Conservation (phyloP, 2,888 invertebrate genomes). For the Latrodectus elegans region DNA sequence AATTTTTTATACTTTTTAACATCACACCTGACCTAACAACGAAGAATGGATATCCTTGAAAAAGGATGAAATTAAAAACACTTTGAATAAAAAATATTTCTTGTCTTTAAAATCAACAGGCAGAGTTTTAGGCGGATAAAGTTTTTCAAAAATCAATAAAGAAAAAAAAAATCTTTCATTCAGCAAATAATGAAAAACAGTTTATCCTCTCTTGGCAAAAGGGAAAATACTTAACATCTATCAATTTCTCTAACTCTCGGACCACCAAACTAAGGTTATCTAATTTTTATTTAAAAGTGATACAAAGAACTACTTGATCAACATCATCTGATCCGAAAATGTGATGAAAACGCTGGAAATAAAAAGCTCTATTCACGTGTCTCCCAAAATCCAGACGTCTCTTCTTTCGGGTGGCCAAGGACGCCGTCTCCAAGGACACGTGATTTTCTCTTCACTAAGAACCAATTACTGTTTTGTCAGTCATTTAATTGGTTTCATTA, state of each 20-base stretch:
- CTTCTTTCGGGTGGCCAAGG: slow-evolving; percentile 34
- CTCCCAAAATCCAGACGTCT: slow-evolving; percentile 1
- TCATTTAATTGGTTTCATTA: too few species aligned
- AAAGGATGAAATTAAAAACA: too few species aligned
- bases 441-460: neutral
- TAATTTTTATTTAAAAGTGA: slow-evolving; percentile 26
- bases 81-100: too few species aligned
- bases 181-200: neutral
- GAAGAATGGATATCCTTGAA: too few species aligned
- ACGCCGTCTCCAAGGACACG: neutral
- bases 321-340: slow-evolving; percentile 28
- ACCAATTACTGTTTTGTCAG: too few species aligned
- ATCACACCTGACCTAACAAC: too few species aligned
- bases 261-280: slow-evolving; percentile 24
- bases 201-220: neutral
- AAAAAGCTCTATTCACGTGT: slow-evolving; percentile 3
- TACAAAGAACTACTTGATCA: slow-evolving; percentile 41
- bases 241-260: slow-evolving; percentile 8
- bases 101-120: too few species aligned
- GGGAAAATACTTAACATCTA: neutral
- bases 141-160: neutral
- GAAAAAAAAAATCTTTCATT: neutral
- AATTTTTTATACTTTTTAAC: too few species aligned
- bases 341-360: slow-evolving; percentile 1
- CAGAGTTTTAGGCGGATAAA: too few species aligned